phyloP scores from a whole-genome alignment of 2,113 vertebrate genomes.

The Laticauda laticaudata region DNA sequence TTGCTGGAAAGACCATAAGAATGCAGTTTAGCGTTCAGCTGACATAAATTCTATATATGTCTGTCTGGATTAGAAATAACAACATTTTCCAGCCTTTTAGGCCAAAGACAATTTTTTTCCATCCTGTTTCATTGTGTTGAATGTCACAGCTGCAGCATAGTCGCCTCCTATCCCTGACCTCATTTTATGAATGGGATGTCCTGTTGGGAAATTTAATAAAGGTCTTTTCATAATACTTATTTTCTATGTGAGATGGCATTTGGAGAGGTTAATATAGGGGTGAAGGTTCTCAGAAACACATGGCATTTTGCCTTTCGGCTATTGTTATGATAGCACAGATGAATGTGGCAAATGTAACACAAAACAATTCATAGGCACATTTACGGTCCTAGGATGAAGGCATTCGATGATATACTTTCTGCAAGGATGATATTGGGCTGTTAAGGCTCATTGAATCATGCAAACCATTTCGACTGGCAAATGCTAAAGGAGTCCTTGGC shows the following conservation, averaged over 20 bases:
- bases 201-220: constrained; percentile 48
- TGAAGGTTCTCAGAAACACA: constrained; percentile 37
- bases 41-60: background rate
- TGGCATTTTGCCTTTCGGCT: constrained; percentile 44
- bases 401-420: constrained; percentile 48
- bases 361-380: constrained; percentile 41
- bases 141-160: background rate
- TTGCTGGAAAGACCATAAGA: background rate
- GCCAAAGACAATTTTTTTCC: background rate
- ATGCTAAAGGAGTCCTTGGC: constrained; percentile 19
- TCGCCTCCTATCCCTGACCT: constrained; percentile 1
- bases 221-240: constrained; percentile 57
- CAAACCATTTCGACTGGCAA: constrained; percentile 35
- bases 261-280: constrained; percentile 46
- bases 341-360: constrained; percentile 44
- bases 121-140: constrained; percentile 3
- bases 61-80: constrained; percentile 2
- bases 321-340: constrained; percentile 22
- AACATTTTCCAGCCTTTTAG: background rate
- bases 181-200: constrained; percentile 56
- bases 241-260: constrained; percentile 48
- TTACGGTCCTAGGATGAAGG: constrained; percentile 39
- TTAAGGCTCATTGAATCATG: constrained; percentile 41
- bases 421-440: constrained; percentile 16
- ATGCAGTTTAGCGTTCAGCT: background rate